Conservation (phyloP, 2,888 invertebrate genomes). For the Molanna angustata region DNA sequence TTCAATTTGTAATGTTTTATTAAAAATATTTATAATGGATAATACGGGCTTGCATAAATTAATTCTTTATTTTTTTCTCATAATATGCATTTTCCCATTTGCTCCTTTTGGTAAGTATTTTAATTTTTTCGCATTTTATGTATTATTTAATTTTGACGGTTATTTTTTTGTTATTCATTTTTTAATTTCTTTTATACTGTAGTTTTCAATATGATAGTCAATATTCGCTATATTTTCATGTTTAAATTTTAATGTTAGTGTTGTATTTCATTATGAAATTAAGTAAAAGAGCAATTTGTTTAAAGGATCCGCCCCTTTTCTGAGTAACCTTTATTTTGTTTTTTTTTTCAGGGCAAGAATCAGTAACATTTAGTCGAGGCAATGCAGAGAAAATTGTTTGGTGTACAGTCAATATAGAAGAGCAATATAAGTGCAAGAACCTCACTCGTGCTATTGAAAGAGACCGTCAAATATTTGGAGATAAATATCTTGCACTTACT, state of each 20-base stretch:
- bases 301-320: slow-evolving; percentile 18
- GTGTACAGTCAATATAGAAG: slow-evolving; percentile 80
- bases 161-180: too few relatives aligned
- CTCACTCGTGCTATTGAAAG: slow-evolving; percentile 66
- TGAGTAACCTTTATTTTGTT: too few relatives aligned
- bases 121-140: too few relatives aligned
- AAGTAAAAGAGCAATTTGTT: too few relatives aligned
- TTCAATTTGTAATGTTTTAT: too few relatives aligned
- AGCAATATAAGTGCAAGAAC: slow-evolving; percentile 79
- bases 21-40: too few relatives aligned
- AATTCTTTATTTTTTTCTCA: neutral
- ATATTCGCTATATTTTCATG: too few relatives aligned
- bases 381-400: slow-evolving; percentile 57
- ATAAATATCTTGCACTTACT: slow-evolving; percentile 61
- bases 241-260: too few relatives aligned
- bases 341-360: slow-evolving; percentile 17
- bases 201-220: too few relatives aligned
- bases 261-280: too few relatives aligned
- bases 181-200: too few relatives aligned
- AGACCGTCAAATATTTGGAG: slow-evolving; percentile 63
- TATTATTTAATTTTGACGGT: too few relatives aligned
- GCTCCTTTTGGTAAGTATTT: neutral
- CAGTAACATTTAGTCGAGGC: neutral
- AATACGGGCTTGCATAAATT: neutral
- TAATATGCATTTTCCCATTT: neutral